Conservation (phyloP, 2,888 invertebrate genomes). For the Pterostichus niger region DNA sequence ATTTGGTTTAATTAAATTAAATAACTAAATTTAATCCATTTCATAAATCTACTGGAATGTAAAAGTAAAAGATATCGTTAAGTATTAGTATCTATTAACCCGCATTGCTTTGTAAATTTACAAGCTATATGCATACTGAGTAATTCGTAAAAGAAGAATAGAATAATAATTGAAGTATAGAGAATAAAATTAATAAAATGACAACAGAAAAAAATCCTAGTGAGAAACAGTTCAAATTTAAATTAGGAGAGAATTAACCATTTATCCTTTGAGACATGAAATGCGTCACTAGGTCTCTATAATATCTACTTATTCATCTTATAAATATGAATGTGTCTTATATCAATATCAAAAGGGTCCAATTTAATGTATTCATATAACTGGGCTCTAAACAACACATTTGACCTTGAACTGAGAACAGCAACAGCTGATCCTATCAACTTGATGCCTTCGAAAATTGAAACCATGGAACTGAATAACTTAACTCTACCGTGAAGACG, state of each 20-base stretch:
- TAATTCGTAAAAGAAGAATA: too few species aligned
- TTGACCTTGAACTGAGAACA: conserved; percentile 17
- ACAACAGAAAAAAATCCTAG: not conserved
- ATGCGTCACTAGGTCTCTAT: not conserved
- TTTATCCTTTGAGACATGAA: not conserved
- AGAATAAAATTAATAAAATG: not conserved
- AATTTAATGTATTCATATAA: not conserved
- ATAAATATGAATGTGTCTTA: conserved; percentile 27
- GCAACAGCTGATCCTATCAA: conserved; percentile 9
- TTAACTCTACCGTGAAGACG: not conserved
- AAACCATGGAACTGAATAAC: conserved; percentile 10
- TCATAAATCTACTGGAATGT: too few species aligned
- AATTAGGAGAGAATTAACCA: not conserved
- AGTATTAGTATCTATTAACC: too few species aligned
- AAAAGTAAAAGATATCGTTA: too few species aligned
- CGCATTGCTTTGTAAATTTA: too few species aligned
- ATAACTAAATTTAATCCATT: too few species aligned
- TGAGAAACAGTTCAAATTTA: not conserved
- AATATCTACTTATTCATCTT: conserved; percentile 11
- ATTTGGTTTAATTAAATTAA: too few species aligned
- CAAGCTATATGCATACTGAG: too few species aligned
- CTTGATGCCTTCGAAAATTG: conserved; percentile 16
- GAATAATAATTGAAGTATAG: too few species aligned
- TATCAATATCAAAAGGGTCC: conserved; percentile 32
- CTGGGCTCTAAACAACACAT: not conserved